A percentile compares a stretch with the other conserved stretches of the same genome.
Conservation (phyloP, 2,113 vertebrate genomes). For the Mobula birostris region DNA sequence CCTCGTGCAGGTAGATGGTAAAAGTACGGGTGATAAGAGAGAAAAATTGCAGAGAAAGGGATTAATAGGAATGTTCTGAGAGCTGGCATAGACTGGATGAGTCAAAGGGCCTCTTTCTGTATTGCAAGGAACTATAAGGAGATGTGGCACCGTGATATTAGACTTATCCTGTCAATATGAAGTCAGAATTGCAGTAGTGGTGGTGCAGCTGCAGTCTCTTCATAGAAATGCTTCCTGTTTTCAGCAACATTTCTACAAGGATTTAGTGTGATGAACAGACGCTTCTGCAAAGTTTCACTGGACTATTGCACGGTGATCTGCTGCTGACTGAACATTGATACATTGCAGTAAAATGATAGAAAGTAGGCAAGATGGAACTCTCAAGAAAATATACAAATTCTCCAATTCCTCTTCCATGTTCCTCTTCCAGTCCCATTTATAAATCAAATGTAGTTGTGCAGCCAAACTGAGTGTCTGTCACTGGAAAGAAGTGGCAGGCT, state of each 20-base stretch:
- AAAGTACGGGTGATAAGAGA: no score
- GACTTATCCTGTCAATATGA: neutral
- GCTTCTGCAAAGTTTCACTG: neutral
- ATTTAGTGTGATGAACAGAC: neutral
- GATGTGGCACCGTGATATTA: neutral
- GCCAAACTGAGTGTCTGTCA: neutral
- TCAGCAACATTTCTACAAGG: neutral
- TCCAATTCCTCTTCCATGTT: neutral
- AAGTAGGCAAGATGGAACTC: neutral
- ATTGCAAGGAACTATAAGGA: no score
- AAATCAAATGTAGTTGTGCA: neutral
- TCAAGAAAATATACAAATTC: neutral
- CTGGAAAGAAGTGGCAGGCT: neutral
- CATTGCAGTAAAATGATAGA: neutral
- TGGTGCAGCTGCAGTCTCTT: neutral
- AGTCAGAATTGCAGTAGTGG: neutral
- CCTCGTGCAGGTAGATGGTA: no score
- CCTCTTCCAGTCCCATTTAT: neutral
- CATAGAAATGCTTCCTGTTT: neutral
- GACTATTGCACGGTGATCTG: neutral
- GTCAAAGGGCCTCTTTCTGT: no score
- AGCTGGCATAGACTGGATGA: no score
- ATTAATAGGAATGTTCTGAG: no score
- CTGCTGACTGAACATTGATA: neutral
- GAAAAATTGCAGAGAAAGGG: no score